Conservation (phyloP, 2,797 vertebrate species). For the Staurois parvus region DNA sequence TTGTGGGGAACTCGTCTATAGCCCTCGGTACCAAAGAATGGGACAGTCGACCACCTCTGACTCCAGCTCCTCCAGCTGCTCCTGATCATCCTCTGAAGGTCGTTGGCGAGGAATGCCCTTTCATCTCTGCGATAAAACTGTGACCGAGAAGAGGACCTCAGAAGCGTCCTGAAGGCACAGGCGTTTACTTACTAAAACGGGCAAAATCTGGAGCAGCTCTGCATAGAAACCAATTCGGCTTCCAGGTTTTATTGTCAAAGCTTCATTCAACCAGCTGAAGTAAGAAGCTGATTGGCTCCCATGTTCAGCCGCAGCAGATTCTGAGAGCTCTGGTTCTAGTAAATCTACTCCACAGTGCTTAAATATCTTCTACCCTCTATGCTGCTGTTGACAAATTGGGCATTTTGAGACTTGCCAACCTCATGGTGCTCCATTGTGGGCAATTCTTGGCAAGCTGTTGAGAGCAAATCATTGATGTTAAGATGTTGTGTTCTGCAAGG, state of each 20-base stretch:
- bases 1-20: conserved; percentile 42
- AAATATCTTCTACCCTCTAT: background rate
- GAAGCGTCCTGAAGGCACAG: background rate
- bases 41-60: conserved; percentile 22
- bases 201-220: too few species aligned
- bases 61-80: conserved; percentile 20
- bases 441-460: background rate
- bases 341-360: too few species aligned
- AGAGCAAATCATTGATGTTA: background rate
- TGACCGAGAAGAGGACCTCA: background rate
- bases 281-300: too few species aligned
- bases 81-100: background rate
- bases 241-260: too few species aligned
- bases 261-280: too few species aligned
- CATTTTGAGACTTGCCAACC: background rate
- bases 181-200: too few species aligned
- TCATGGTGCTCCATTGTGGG: background rate
- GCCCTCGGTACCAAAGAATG: conserved; percentile 66
- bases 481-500: background rate
- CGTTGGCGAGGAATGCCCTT: background rate
- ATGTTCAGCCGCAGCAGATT: too few species aligned
- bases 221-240: too few species aligned
- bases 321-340: too few species aligned
- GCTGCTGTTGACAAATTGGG: background rate
- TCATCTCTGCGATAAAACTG: background rate